phyloP scores from a whole-genome alignment of 2,888 invertebrate genomes.

The Drosophila seclusa region DNA sequence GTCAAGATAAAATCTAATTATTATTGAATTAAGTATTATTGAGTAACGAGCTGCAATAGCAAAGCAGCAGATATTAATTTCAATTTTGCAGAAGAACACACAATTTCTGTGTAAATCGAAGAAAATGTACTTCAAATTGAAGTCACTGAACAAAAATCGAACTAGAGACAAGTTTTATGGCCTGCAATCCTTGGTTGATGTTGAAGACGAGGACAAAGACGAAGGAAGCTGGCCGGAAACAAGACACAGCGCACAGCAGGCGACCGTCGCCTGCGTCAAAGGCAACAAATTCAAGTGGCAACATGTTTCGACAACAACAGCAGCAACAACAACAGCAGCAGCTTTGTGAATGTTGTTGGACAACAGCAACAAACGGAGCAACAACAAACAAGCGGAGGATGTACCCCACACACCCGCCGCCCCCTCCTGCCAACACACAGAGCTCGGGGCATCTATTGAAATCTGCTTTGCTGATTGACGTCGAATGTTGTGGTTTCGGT shows the following conservation, averaged over 20 bases:
- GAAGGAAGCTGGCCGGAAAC: conserved; percentile 53
- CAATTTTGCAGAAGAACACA: not conserved
- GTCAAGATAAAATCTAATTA: not conserved
- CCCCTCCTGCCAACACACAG: not conserved
- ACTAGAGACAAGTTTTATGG: conserved; percentile 30
- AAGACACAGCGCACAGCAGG: conserved; percentile 64
- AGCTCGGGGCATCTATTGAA: conserved; percentile 64
- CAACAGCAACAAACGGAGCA: conserved; percentile 40
- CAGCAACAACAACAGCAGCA: conserved; percentile 38
- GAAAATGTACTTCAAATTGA: conserved; percentile 16
- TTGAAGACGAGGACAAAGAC: not conserved
- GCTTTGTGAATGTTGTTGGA: conserved; percentile 12
- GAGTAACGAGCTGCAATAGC: not conserved
- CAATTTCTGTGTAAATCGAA: conserved; percentile 3
- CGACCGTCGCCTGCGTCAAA: conserved; percentile 50
- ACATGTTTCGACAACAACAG: conserved; percentile 60
- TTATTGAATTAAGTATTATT: not conserved
- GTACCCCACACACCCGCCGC: not conserved
- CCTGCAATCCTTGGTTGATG: conserved; percentile 11
- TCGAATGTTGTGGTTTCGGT: conserved; percentile 81
- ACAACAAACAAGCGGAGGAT: conserved; percentile 40
- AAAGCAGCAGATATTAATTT: not conserved
- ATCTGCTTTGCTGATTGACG: conserved; percentile 80
- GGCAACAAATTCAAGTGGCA: conserved; percentile 70
- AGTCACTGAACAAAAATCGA: conserved; percentile 24